Percentiles rank a stretch among this genome's conserved stretches.
Evolutionary conservation across 2,113 vertebrate species (phyloP).

Genomic region (Protobothrops mucrosquamatus): DNA sequence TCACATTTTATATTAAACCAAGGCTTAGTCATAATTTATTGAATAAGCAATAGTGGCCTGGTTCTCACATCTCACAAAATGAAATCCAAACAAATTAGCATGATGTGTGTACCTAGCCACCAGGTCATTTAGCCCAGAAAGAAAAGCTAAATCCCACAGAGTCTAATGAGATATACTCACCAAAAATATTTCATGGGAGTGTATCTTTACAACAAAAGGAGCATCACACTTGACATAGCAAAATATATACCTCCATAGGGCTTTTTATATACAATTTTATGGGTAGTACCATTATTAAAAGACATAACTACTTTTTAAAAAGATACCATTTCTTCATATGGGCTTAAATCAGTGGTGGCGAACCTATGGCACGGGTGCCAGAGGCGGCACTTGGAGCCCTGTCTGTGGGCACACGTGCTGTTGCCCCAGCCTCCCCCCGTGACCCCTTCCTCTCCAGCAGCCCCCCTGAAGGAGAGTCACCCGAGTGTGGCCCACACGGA

Average conservation of each 20-base stretch:
- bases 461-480: too few species aligned
- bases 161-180: not conserved
- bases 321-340: not conserved
- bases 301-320: not conserved
- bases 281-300: not conserved
- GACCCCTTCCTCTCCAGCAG: too few species aligned
- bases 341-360: not conserved
- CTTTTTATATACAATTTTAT: not conserved
- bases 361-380: too few species aligned
- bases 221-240: not conserved
- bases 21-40: not conserved
- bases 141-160: not conserved
- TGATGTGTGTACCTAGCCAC: not conserved
- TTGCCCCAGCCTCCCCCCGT: too few species aligned
- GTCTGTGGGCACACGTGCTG: too few species aligned
- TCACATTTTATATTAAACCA: not conserved
- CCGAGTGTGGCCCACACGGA: too few species aligned
- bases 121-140: not conserved
- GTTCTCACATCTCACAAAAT: not conserved
- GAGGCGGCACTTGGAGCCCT: too few species aligned
- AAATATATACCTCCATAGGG: not conserved
- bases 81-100: not conserved
- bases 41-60: not conserved
- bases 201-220: not conserved
- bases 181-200: not conserved